Base-by-base conservation (phyloP, 2,113 vertebrate genomes). In the Poeciliopsis prolifica region DNA sequence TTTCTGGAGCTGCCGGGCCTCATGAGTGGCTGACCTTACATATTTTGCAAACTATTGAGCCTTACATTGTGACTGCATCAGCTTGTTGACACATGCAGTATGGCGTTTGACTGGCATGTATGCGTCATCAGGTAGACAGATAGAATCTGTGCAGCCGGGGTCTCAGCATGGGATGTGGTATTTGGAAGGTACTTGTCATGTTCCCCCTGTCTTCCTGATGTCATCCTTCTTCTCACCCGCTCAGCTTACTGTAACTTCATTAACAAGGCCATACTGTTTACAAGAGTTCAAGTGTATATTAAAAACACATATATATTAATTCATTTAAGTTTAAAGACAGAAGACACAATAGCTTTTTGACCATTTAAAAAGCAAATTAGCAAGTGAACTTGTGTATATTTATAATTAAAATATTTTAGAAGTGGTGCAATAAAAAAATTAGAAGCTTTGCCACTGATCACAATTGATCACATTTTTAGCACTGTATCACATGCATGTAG, bases 161-260 rank as follows among this genome's bases (percentile, higher is more conserved):
- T 69, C 82, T 93, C 81, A 69, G 85, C 65, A 63, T 48, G 72
- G 44, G 75, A 86, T 90, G 90, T 86, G 87, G 90, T 92, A 93
- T 93, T 86, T 93, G 0, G 72, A 89, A 70, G 13, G 10, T 86
- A 85, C 76, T 78, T 88, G 92, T 86, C 76, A 91, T 90, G 81
- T 88, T 88, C 82, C 51, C 54, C n/a, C 65, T 72, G 83, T 84
- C 86, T 79, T 70, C 89, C 80, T 87, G 75, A 86, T 86, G 85
- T 83, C 80, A 85, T 60, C 74, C 68, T 40, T 71, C 65, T 61
- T 65, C n/a, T 35, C 48, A 68, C 37, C 58, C 65, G 4, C 72
- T 67, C 48, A 78, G 22, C 71, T 74, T 60, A 78, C 62, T 75
- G 13, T 35, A 70, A 61, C 65, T 83, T 82, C 19, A 69, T 30